Evolutionary conservation across 2,888 invertebrate genomes (phyloP).

Genomic region (Drosophila testacea): DNA sequence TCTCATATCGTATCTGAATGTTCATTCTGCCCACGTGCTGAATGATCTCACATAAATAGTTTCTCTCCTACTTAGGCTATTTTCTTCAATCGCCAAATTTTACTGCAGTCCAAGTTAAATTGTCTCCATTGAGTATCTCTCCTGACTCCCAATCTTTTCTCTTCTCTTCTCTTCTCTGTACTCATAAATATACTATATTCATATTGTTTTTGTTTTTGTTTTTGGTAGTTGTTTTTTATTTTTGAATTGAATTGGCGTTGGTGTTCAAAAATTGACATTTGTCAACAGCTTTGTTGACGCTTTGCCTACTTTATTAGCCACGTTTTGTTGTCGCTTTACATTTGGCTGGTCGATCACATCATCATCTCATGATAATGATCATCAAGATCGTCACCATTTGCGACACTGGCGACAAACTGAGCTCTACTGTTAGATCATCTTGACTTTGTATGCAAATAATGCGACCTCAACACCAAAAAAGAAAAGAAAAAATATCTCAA

Average conservation of each 20-base stretch:
- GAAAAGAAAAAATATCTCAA: neutral
- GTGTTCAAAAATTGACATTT: constrained; percentile 59
- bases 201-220: constrained; percentile 36
- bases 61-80: constrained; percentile 30
- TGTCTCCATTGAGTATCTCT: constrained; percentile 6
- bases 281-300: constrained; percentile 70
- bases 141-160: neutral
- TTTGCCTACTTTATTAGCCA: constrained; percentile 65
- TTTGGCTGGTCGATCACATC: constrained; percentile 56
- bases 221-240: constrained; percentile 13
- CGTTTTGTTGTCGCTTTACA: constrained; percentile 56
- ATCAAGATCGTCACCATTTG: constrained; percentile 21
- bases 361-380: constrained; percentile 36
- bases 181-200: constrained; percentile 5
- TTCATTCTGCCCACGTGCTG: constrained; percentile 29
- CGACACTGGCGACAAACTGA: constrained; percentile 21
- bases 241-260: constrained; percentile 43
- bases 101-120: constrained; percentile 30
- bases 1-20: constrained; percentile 1
- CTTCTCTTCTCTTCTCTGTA: neutral
- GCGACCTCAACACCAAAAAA: constrained; percentile 21
- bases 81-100: constrained; percentile 43
- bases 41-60: constrained; percentile 46
- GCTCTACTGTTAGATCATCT: constrained; percentile 49
- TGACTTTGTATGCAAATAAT: constrained; percentile 54